phyloP scores from a whole-genome alignment of 2,888 invertebrate species.

The Prenolepis imparis region DNA sequence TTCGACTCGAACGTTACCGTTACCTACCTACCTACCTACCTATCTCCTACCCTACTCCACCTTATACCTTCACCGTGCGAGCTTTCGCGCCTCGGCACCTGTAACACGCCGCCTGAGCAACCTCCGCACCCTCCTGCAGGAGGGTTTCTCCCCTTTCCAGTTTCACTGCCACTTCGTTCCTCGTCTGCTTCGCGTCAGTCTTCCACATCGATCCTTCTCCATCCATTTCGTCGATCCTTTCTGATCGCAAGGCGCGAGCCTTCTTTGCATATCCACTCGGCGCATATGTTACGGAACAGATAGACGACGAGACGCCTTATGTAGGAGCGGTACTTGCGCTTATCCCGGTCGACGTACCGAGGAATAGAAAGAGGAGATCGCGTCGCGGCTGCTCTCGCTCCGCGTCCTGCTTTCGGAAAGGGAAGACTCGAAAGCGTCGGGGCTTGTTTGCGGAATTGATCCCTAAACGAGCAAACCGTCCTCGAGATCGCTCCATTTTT shows the following conservation, averaged over 20 bases:
- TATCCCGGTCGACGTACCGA: constrained; percentile 37
- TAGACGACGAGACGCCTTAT: constrained; percentile 30
- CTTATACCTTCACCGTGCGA: constrained; percentile 61
- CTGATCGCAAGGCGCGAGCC: constrained; percentile 42
- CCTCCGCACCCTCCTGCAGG: constrained; percentile 34
- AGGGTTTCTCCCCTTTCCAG: not conserved
- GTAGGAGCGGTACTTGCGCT: constrained; percentile 34
- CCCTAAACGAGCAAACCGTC: not conserved
- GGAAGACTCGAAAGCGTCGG: not conserved
- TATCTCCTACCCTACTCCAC: constrained; percentile 37
- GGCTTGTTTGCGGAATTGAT: constrained; percentile 47
- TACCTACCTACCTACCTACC: constrained; percentile 53
- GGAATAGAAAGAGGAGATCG: not conserved
- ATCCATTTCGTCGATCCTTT: constrained; percentile 40
- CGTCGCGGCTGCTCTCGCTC: constrained; percentile 18
- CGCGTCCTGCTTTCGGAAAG: not conserved
- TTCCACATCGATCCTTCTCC: constrained; percentile 24
- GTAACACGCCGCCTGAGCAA: constrained; percentile 69
- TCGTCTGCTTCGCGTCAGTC: constrained; percentile 20
- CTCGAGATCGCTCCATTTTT: constrained; percentile 26
- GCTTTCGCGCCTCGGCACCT: constrained; percentile 76
- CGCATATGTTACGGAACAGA: constrained; percentile 52
- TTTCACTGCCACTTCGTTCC: constrained; percentile 49
- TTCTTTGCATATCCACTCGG: constrained; percentile 43
- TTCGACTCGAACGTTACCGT: constrained; percentile 78